Base-by-base conservation (phyloP, 2,797 vertebrate species). In the Adrianichthys oophorus region DNA sequence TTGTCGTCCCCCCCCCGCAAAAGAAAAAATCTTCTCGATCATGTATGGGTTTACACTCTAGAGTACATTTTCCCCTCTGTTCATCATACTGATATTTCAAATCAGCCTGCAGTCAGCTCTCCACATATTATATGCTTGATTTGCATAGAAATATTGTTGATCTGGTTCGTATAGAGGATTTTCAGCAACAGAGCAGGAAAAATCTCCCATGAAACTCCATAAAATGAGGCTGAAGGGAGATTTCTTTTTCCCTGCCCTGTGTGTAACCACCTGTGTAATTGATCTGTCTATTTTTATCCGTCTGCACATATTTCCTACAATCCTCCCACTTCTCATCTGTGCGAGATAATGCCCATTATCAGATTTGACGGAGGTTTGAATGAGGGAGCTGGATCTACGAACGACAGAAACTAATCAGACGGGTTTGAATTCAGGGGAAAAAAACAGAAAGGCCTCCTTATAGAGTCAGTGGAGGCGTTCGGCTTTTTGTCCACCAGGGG, bases 401-500 rank as follows among this genome's bases (percentile, higher is more conserved):
- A 13, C 52, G 61, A 60, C 47, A 24, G 13, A 41, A 37, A 26
- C 43, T 19, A 61, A 56, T 65, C 18, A 32, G 62, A 45, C 62
- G 59, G 52, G 4, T 56, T 45, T 60, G 21, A 10, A 52, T 51
- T 59, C 48, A 61, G 59, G 56, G 3, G 3, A 4, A 37, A 37
- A 37, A 37, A 37, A 37, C 12, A 13, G 10, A 37, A 37, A 41
- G 50, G 26, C 54, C 50, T 61, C 44, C 19, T n/a, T n/a, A 65
- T 37, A 42, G 14, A 65, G 40, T 52, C 47, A 43, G 15, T 41
- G 51, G 16, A 12, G 41, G 15, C 58, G 49, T 7, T 41, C 41
- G 56, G 32, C 4, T 1, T 3, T 15, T 5, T 40, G 3, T 44
- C 70, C 80, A 80, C 65, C 8, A 52, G 80, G 51, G 86, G 85